Percentiles rank a stretch among this genome's conserved stretches.
These are phyloP conservation scores for Peromyscus nudipes DNA, from an alignment of 2,797 vertebrate species.

Conservation along the genomic window DNA sequence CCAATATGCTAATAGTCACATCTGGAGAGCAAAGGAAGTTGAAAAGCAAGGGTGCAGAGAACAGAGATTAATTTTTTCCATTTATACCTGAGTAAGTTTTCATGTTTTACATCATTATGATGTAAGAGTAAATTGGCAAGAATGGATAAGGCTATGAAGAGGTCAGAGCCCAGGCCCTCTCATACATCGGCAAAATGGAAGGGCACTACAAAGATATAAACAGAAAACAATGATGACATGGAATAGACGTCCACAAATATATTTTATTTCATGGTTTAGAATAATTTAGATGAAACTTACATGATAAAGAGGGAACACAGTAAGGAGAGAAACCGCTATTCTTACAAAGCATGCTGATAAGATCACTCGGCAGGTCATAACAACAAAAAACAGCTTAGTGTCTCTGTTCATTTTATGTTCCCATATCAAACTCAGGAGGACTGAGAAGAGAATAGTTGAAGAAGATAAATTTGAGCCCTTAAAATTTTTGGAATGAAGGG, in stretches of 20 bases:
- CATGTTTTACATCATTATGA: background rate
- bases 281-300: background rate
- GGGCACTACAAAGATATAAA: background rate
- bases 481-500: slow-evolving; percentile 2
- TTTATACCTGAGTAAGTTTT: background rate
- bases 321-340: background rate
- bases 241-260: background rate
- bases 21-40: background rate
- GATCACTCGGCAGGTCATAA: background rate
- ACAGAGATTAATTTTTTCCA: background rate
- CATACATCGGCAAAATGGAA: background rate
- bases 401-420: background rate
- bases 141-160: background rate
- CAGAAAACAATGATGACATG: slow-evolving; percentile 1
- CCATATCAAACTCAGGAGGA: slow-evolving; percentile 20
- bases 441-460: background rate
- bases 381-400: background rate
- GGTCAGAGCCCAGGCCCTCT: background rate
- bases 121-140: background rate
- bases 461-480: background rate
- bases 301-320: background rate
- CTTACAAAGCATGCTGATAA: background rate
- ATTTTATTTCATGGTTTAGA: slow-evolving; percentile 36
- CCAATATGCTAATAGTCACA: background rate
- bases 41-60: background rate